Percentiles rank a stretch among this genome's conserved stretches.
Evolutionary conservation across 2,888 invertebrate genomes (phyloP).

Genomic region (Eumacrocentrus americanus): DNA sequence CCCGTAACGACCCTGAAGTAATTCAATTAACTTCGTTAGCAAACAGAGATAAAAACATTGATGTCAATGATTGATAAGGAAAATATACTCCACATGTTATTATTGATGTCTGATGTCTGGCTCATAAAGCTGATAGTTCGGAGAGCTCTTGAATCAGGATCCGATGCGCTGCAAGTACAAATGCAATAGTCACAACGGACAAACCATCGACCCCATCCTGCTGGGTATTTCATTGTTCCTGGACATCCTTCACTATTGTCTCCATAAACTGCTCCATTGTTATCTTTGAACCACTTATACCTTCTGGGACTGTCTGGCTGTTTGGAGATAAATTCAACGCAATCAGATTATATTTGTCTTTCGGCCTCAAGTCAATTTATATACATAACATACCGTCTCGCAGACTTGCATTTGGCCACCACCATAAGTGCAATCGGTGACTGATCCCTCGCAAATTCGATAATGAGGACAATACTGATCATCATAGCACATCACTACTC

Average conservation of each 20-base stretch:
- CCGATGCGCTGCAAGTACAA: neutral
- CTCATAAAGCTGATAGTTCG: neutral
- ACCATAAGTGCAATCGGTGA: conserved; percentile 1
- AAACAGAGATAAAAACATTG: neutral
- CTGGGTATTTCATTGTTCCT: neutral
- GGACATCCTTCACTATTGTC: neutral
- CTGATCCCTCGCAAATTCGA: neutral
- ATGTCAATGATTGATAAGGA: neutral
- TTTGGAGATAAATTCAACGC: neutral
- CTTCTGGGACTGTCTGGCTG: neutral
- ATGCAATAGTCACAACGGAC: conserved; percentile 9
- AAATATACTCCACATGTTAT: neutral
- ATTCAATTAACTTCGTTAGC: neutral
- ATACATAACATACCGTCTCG: neutral
- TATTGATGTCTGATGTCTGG: neutral
- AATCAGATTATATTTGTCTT: no score
- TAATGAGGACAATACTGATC: neutral
- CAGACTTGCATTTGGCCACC: conserved; percentile 4
- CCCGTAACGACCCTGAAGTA: conserved; percentile 9
- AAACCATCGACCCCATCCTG: neutral
- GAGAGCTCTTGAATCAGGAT: neutral
- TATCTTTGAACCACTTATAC: conserved; percentile 5
- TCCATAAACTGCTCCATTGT: neutral
- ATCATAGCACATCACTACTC: neutral
- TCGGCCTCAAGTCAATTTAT: neutral